Conservation (phyloP, 2,797 vertebrate species). For the Catamblyrhynchus diadema region DNA sequence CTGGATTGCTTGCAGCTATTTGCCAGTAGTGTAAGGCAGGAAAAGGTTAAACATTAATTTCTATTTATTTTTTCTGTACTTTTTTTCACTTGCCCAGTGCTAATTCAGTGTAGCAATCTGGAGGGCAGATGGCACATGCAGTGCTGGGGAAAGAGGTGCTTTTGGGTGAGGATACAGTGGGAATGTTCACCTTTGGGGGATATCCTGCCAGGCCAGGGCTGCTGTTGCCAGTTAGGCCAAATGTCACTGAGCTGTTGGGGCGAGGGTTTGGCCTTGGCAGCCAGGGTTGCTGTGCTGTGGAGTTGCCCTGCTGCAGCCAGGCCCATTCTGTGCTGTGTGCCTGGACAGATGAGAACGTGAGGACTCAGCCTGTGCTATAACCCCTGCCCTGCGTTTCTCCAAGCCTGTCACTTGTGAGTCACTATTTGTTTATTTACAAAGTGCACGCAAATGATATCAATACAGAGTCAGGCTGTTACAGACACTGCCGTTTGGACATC, state of each 20-base stretch:
- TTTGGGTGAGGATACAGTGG: neutral
- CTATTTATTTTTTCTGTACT: neutral
- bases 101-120: neutral
- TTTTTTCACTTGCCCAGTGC: neutral
- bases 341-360: neutral
- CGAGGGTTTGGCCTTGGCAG: neutral
- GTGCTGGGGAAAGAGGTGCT: neutral
- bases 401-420: neutral
- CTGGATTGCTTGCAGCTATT: neutral
- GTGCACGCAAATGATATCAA: accelerated
- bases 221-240: neutral
- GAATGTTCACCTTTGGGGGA: neutral
- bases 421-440: slow-evolving; percentile 22
- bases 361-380: neutral
- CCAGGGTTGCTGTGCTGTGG: neutral
- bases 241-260: neutral
- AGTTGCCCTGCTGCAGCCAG: neutral
- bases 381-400: neutral
- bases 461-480: neutral
- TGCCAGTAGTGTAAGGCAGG: neutral
- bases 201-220: neutral
- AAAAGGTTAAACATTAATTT: neutral
- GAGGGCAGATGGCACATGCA: neutral
- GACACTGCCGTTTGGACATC: neutral
- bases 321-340: neutral